Conservation (phyloP, 2,797 vertebrate genomes). For the Bufotes viridis region DNA sequence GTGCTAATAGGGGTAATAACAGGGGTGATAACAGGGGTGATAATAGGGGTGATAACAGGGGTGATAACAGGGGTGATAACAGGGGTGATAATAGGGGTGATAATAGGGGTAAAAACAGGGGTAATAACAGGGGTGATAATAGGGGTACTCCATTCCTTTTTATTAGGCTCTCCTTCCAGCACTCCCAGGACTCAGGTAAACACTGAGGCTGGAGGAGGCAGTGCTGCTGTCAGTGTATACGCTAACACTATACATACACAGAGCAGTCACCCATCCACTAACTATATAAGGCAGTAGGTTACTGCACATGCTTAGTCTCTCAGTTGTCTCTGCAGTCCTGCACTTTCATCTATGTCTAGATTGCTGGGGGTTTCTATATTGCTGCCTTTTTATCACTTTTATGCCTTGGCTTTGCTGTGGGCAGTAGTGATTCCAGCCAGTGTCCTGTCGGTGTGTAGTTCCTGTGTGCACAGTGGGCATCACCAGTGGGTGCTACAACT, state of each 20-base stretch:
- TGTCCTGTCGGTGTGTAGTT: background rate
- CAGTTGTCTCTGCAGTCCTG: conserved; percentile 13
- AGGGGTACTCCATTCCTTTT: background rate
- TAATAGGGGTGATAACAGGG: too few species aligned
- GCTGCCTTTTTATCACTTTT: background rate
- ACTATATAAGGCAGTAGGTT: conserved; percentile 48
- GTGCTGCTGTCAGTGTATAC: conserved; percentile 32
- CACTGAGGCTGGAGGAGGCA: conserved; percentile 9
- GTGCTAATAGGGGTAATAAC: too few species aligned
- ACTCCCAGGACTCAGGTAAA: conserved; percentile 24
- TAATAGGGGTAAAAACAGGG: background rate
- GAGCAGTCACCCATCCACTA: conserved; percentile 41
- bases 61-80: too few species aligned
- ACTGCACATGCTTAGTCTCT: conserved; percentile 22
- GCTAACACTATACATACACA: conserved; percentile 45
- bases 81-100: too few species aligned
- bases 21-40: too few species aligned
- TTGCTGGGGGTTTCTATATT: background rate
- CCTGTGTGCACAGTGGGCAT: conserved; percentile 61
- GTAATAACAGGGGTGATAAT: too few species aligned
- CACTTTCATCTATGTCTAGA: conserved; percentile 4
- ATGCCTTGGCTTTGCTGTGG: background rate
- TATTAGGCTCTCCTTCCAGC: conserved; percentile 17
- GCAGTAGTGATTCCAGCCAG: background rate
- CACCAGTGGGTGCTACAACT: conserved; percentile 71